These are phyloP conservation scores for Ophion ventricosus DNA, from an alignment of 2,888 invertebrate genomes.

Conservation along the genomic window DNA sequence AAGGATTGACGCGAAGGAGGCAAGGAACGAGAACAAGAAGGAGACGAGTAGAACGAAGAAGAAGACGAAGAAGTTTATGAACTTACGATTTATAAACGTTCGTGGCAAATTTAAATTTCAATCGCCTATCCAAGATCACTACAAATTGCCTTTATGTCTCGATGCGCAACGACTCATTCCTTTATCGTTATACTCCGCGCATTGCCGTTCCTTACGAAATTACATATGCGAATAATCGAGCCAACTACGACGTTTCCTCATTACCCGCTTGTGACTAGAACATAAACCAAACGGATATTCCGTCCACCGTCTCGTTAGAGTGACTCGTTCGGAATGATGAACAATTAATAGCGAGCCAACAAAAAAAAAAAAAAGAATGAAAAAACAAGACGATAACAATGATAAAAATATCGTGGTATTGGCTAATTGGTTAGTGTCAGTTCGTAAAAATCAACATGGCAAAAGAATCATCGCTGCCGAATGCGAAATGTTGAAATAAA, in stretches of 20 bases:
- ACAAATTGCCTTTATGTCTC: conserved; percentile 69
- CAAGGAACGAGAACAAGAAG: not conserved
- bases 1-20: conserved; percentile 21
- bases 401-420: not conserved
- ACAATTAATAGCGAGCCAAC: conserved; percentile 6
- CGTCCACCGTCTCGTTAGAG: conserved; percentile 38
- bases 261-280: conserved; percentile 43
- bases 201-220: conserved; percentile 20
- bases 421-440: conserved; percentile 41
- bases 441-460: conserved; percentile 38
- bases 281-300: conserved; percentile 46
- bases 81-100: conserved; percentile 42
- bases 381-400: not conserved
- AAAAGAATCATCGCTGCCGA: conserved; percentile 27
- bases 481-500: conserved; percentile 31
- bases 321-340: conserved; percentile 36
- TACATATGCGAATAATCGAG: conserved; percentile 52
- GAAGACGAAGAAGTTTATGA: conserved; percentile 21
- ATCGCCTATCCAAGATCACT: conserved; percentile 66
- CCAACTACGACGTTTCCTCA: conserved; percentile 45
- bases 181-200: conserved; percentile 11
- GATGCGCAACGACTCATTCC: conserved; percentile 45
- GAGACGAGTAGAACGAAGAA: not conserved
- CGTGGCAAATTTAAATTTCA: conserved; percentile 71
- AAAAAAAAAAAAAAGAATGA: not conserved